phyloP scores from a whole-genome alignment of 2,888 invertebrate genomes.

The Bruchidius siliquastri region DNA sequence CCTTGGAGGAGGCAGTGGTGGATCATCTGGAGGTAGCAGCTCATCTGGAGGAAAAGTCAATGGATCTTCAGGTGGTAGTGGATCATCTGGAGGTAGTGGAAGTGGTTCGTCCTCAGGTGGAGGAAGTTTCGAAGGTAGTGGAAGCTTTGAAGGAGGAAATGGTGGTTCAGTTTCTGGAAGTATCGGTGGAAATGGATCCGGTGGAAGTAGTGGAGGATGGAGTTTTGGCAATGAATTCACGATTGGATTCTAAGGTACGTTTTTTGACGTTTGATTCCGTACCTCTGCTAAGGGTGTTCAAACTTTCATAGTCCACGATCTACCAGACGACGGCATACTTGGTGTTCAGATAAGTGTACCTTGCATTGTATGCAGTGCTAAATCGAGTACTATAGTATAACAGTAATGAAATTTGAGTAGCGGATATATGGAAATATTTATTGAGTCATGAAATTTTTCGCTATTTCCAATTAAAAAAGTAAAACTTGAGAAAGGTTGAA shows the following conservation, averaged over 20 bases:
- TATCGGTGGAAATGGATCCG: neutral
- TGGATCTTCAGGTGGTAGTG: neutral
- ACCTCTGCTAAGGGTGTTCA: no score
- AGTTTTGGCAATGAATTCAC: neutral
- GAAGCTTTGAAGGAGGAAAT: neutral
- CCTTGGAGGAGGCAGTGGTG: neutral
- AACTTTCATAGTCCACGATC: no score
- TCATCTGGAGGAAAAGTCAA: neutral
- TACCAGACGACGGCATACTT: no score
- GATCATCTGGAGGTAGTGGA: neutral
- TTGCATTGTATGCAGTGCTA: no score
- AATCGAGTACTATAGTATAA: no score
- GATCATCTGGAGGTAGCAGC: neutral
- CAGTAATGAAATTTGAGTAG: no score
- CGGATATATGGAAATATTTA: no score
- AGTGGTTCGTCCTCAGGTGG: conserved; percentile 3
- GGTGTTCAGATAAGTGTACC: no score
- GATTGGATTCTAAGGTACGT: neutral
- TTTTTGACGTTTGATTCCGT: neutral
- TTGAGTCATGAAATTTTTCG: no score
- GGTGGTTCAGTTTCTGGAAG: no score
- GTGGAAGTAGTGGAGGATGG: neutral
- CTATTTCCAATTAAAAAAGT: no score
- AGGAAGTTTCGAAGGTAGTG: neutral
- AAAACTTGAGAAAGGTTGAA: no score